Evolutionary conservation across 1,140 invertebrate genomes (phyloP).

Genomic region (Diuraphis noxia): DNA sequence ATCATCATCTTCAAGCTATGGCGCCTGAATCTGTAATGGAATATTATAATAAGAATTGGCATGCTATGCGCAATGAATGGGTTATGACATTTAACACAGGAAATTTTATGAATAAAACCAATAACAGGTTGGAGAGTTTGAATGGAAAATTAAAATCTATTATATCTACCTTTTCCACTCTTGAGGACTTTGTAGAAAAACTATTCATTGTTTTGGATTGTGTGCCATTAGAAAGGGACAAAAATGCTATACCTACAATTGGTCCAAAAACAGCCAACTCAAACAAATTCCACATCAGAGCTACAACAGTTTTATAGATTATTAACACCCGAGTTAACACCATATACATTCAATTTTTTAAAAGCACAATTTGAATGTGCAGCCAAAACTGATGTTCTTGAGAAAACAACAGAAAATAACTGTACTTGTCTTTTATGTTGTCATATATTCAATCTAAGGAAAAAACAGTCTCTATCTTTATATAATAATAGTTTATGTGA

Average conservation of each 20-base stretch:
- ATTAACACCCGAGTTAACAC: no score
- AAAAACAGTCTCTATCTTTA: no score
- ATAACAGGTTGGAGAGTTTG: background rate
- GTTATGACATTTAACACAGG: background rate
- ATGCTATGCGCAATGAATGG: background rate
- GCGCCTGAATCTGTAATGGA: background rate
- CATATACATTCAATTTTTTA: no score
- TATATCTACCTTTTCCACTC: no score
- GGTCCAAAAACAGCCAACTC: background rate
- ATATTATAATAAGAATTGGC: background rate
- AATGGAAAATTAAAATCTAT: background rate
- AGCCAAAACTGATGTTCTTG: no score
- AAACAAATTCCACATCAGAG: background rate
- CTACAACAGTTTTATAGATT: background rate
- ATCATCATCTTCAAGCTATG: background rate
- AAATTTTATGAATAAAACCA: background rate
- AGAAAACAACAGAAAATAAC: no score
- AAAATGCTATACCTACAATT: background rate
- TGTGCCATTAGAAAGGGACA: background rate
- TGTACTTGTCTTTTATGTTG: no score
- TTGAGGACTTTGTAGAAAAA: background rate
- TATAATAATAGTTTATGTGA: no score
- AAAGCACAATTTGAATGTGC: no score
- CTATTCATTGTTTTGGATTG: background rate
- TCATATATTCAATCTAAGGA: no score